phyloP scores from a whole-genome alignment of 2,888 invertebrate species.

The Platerodrilus igneus region DNA sequence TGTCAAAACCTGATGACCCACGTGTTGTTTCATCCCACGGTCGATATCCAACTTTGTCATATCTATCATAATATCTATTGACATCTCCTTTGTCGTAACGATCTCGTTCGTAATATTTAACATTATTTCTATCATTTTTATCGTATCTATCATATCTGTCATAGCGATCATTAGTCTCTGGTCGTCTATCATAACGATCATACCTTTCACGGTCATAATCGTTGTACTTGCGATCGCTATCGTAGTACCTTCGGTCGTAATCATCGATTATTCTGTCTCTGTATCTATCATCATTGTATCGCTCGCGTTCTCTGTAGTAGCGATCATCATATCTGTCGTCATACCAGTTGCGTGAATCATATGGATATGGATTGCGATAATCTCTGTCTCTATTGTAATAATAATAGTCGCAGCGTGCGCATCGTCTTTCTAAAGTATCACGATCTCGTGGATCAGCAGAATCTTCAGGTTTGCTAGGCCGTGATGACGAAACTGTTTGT shows the following conservation, averaged over 20 bases:
- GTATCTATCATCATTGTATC: constrained; percentile 46
- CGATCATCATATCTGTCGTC: constrained; percentile 45
- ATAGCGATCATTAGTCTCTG: too few relatives aligned
- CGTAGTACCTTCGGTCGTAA: constrained; percentile 22
- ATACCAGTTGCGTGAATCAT: constrained; percentile 32
- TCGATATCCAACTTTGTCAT: constrained; percentile 40
- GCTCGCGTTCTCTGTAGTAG: too few relatives aligned
- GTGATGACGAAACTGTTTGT: constrained; percentile 10
- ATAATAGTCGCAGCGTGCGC: constrained; percentile 31
- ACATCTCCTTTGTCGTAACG: constrained; percentile 17
- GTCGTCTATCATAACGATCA: constrained; percentile 47
- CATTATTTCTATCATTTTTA: constrained; percentile 40
- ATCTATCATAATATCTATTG: constrained; percentile 23
- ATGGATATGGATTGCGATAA: constrained; percentile 29
- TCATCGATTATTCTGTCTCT: constrained; percentile 28
- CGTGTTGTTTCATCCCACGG: constrained; percentile 58
- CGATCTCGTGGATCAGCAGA: constrained; percentile 31
- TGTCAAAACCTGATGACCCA: constrained; percentile 61
- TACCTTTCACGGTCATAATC: constrained; percentile 30
- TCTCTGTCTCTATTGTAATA: constrained; percentile 37
- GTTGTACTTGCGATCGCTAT: constrained; percentile 10
- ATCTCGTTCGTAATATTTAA: too few relatives aligned
- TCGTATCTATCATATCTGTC: constrained; percentile 35
- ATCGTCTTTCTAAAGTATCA: constrained; percentile 31
- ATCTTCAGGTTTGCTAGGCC: constrained; percentile 34